These are phyloP conservation scores for Leptoteleia sp. DNA, from an alignment of 1,140 invertebrate genomes.

Conservation along the genomic window DNA sequence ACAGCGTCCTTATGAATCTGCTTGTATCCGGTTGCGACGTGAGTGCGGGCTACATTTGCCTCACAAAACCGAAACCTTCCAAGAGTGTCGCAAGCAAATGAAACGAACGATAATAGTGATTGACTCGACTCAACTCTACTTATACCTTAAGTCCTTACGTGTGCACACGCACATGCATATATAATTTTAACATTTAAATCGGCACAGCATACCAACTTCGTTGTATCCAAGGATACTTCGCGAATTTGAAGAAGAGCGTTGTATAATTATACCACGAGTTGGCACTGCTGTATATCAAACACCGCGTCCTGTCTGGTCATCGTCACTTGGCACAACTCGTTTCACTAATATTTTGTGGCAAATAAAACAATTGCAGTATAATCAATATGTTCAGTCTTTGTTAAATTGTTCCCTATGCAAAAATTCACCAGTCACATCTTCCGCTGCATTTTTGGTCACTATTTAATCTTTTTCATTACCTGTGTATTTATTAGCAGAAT, in stretches of 20 bases:
- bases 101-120: conserved; percentile 54
- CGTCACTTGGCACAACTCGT: conserved; percentile 42
- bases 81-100: conserved; percentile 77
- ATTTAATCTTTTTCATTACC: too few relatives aligned
- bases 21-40: conserved; percentile 95
- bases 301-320: conserved; percentile 20
- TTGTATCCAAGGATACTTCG: conserved; percentile 19
- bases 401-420: too few relatives aligned
- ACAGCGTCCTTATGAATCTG: conserved; percentile 94
- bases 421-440: too few relatives aligned
- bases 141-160: conserved; percentile 27
- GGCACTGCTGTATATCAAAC: conserved; percentile 11
- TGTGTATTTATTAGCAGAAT: too few relatives aligned
- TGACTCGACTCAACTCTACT: conserved; percentile 17
- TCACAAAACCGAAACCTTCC: conserved; percentile 84
- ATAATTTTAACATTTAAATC: conserved; percentile 32
- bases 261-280: conserved; percentile 23
- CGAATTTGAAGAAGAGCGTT: conserved; percentile 4
- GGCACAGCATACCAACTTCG: conserved; percentile 21
- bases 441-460: too few relatives aligned
- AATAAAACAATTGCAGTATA: conserved; percentile 6
- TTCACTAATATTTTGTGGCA: conserved; percentile 14
- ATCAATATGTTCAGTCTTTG: too few relatives aligned
- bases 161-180: conserved; percentile 24
- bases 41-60: conserved; percentile 92